Evolutionary conservation across 2,113 vertebrate genomes (phyloP).

Genomic region (Heterotilapia buettikoferi): DNA sequence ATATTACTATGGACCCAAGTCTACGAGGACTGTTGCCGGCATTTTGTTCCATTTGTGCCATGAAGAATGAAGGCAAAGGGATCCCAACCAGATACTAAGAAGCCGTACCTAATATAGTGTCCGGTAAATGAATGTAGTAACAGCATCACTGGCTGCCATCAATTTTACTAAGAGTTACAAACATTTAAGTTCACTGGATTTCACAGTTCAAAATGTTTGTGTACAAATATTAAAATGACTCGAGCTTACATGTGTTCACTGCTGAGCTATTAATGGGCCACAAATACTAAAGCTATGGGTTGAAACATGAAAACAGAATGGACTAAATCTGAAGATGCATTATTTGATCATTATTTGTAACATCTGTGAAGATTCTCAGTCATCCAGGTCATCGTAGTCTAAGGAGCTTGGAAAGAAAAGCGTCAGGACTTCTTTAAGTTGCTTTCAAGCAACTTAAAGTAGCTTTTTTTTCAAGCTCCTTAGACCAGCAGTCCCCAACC

Average conservation of each 20-base stretch:
- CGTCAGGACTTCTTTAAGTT: neutral
- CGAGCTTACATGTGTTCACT: neutral
- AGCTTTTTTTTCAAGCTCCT: neutral
- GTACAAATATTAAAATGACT: neutral
- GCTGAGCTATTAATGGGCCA: neutral
- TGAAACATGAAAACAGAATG: neutral
- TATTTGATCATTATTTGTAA: neutral
- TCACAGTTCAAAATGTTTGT: neutral
- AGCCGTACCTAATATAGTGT: neutral
- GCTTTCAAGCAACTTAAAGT: no score
- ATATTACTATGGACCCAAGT: neutral
- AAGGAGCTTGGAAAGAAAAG: neutral
- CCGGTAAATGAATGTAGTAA: neutral
- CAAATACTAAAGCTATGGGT: neutral
- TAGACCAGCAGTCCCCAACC: no score
- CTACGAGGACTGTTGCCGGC: neutral
- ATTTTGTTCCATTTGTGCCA: neutral
- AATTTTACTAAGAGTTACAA: neutral
- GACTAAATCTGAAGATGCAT: neutral
- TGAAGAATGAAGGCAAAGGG: neutral
- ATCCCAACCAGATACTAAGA: neutral
- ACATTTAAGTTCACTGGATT: neutral
- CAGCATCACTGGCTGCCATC: neutral
- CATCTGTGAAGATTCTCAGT: neutral
- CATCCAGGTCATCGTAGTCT: neutral